Conservation (phyloP, 92 coral and sea anemone genomes). For the Actinernus sp. region DNA sequence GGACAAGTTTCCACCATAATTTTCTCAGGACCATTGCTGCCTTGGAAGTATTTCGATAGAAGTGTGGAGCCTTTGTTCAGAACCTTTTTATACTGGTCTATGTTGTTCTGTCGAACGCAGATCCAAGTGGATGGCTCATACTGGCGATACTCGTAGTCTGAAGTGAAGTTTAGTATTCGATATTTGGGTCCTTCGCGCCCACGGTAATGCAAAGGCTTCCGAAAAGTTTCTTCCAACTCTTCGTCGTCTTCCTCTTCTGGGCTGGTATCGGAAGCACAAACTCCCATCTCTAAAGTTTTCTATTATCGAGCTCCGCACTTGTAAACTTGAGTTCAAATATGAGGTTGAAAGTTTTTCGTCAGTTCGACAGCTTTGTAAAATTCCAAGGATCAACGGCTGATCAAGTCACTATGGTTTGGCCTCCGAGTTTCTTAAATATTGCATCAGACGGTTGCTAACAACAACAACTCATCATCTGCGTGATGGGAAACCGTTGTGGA, state of each 20-base stretch:
- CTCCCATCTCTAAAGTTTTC: constrained; percentile 34
- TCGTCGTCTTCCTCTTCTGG: constrained; percentile 50
- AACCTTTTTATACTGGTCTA: constrained; percentile 53
- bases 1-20: constrained; percentile 76
- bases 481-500: no score
- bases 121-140: constrained; percentile 84
- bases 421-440: no score
- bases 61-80: constrained; percentile 61
- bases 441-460: no score
- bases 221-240: constrained; percentile 43
- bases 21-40: constrained; percentile 83
- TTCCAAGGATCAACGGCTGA: no score
- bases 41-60: constrained; percentile 72
- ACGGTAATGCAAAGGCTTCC: constrained; percentile 75
- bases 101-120: constrained; percentile 55
- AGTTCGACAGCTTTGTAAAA: no score
- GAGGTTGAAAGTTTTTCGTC: no score
- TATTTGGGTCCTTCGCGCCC: constrained; percentile 86
- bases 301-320: no score
- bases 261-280: constrained; percentile 31
- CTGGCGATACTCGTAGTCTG: constrained; percentile 77
- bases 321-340: no score
- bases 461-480: no score
- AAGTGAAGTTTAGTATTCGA: constrained; percentile 70
- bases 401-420: no score